Conservation (phyloP, 2,113 vertebrate genomes). For the Peucedramus taeniatus region DNA sequence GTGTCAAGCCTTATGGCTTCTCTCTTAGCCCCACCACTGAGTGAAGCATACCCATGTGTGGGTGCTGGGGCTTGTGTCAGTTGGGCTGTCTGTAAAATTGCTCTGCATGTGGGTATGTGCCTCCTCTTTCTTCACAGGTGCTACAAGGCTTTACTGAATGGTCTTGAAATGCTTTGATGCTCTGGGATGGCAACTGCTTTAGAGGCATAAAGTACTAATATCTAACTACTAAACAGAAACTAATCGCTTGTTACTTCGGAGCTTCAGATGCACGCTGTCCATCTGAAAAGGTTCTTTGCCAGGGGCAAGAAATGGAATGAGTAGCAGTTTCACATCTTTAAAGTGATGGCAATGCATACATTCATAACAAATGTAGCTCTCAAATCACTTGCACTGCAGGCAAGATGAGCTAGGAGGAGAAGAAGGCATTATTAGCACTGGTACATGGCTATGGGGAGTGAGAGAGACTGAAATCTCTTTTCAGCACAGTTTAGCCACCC, state of each 20-base stretch:
- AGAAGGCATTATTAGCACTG: not conserved
- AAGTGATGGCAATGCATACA: not conserved
- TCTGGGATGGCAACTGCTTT: not conserved
- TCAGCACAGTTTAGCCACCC: conserved; percentile 12
- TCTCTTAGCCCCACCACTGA: not conserved
- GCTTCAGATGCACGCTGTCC: not conserved
- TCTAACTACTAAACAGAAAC: not conserved
- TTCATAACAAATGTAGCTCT: not conserved
- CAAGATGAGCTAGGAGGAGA: not conserved
- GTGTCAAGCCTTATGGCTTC: not conserved
- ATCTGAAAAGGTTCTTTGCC: not conserved
- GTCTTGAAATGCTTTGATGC: not conserved
- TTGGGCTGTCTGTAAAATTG: not conserved
- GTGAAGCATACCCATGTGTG: not conserved
- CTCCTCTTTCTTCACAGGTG: conserved; percentile 9
- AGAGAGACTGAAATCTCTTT: conserved; percentile 1
- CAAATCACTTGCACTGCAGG: not conserved
- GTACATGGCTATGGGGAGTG: not conserved
- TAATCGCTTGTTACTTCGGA: not conserved
- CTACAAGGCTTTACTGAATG: not conserved
- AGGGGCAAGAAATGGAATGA: not conserved
- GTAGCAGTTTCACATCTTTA: not conserved
- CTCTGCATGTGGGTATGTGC: not conserved
- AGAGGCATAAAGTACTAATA: not conserved
- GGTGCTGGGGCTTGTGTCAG: not conserved